Evolutionary conservation across 2,113 vertebrate species (phyloP).

Genomic region (Noctilio leporinus): DNA sequence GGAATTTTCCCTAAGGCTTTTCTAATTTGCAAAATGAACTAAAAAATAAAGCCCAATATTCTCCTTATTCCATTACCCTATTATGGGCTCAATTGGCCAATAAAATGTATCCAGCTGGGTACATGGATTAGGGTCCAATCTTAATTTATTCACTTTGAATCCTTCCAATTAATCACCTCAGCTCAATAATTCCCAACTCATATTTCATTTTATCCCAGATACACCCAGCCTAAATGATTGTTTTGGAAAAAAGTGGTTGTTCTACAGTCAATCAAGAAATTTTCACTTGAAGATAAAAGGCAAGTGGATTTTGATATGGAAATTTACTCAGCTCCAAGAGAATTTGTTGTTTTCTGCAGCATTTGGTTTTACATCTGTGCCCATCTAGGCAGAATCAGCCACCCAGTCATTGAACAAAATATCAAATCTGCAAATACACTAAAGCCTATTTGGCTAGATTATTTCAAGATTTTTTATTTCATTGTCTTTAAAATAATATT

Average conservation of each 20-base stretch:
- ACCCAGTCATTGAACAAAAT: conserved; percentile 30
- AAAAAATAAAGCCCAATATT: conserved; percentile 57
- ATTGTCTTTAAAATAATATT: conserved; percentile 7
- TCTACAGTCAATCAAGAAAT: conserved; percentile 35
- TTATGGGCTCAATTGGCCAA: conserved; percentile 59
- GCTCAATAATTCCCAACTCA: conserved; percentile 53
- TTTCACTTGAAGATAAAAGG: conserved; percentile 39
- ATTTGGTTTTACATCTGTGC: conserved; percentile 30
- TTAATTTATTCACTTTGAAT: conserved; percentile 57
- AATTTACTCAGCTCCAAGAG: conserved; percentile 15
- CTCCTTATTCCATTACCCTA: conserved; percentile 53
- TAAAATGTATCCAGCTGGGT: conserved; percentile 59
- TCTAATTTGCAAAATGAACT: conserved; percentile 62
- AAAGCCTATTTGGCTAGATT: neutral
- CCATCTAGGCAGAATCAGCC: neutral
- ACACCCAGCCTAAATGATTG: neutral
- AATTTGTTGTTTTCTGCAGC: conserved; percentile 7
- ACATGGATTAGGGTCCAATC: neutral
- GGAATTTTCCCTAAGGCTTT: conserved; percentile 48
- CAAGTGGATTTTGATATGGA: neutral
- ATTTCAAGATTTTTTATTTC: neutral
- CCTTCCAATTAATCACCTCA: conserved; percentile 52
- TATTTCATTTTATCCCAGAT: conserved; percentile 36
- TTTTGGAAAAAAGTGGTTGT: conserved; percentile 37
- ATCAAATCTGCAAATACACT: neutral